phyloP scores from a whole-genome alignment of 2,113 vertebrate species.

The Pogona vitticeps region DNA sequence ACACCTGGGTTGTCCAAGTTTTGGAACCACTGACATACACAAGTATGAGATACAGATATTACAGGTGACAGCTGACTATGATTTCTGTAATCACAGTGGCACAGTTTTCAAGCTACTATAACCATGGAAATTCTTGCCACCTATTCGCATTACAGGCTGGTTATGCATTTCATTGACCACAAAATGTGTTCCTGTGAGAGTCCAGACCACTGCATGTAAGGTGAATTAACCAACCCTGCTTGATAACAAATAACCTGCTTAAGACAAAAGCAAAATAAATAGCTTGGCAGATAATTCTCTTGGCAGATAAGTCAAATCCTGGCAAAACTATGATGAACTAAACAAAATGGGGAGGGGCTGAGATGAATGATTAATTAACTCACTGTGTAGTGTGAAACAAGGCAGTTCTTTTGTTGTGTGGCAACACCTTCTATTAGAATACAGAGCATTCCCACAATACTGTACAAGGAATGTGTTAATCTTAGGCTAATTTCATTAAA shows the following conservation, averaged over 20 bases:
- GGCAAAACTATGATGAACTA: neutral
- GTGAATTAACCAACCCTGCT: neutral
- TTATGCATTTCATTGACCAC: neutral
- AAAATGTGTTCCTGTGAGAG: neutral
- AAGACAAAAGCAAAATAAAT: neutral
- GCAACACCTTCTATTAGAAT: neutral
- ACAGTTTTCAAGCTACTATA: neutral
- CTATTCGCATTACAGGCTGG: neutral
- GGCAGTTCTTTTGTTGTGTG: neutral
- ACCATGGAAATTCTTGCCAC: neutral
- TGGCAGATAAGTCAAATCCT: neutral
- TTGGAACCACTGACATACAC: no score
- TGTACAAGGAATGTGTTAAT: neutral
- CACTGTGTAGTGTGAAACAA: neutral
- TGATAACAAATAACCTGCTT: neutral
- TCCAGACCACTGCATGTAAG: neutral
- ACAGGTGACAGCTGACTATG: neutral
- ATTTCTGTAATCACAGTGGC: neutral
- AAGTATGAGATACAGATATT: neutral
- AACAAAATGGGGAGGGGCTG: neutral
- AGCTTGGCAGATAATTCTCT: no score
- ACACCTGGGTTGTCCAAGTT: no score
- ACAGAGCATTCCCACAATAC: neutral
- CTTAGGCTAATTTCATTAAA: neutral
- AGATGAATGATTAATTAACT: neutral